Evolutionary conservation across 2,888 invertebrate species (phyloP).

Genomic region (Eurois occulta): DNA sequence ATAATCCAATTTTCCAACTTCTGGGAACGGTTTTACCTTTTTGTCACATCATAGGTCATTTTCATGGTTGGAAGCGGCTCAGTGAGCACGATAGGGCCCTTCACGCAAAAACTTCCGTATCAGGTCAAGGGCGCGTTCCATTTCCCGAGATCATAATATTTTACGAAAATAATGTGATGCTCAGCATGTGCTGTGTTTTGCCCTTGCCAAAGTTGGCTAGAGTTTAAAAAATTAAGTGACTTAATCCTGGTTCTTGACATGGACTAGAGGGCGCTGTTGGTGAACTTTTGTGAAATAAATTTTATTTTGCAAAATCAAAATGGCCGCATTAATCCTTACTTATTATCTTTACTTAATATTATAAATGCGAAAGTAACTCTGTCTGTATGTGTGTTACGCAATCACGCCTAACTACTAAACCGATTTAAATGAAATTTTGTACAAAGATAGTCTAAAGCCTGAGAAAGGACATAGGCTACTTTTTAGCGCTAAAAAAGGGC

Average conservation of each 20-base stretch:
- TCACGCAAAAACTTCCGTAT: constrained; percentile 69
- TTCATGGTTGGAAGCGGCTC: constrained; percentile 50
- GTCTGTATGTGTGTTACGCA: too few relatives aligned
- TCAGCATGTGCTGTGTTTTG: constrained; percentile 6
- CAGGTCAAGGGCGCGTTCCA: constrained; percentile 74
- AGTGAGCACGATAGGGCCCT: constrained; percentile 40
- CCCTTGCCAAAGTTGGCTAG: constrained; percentile 19
- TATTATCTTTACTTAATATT: too few relatives aligned
- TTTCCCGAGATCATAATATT: constrained; percentile 53
- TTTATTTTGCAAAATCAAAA: not conserved
- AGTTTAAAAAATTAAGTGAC: constrained; percentile 3
- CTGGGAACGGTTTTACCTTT: constrained; percentile 47
- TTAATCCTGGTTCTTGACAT: not conserved
- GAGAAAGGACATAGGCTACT: too few relatives aligned
- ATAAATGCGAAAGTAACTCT: too few relatives aligned
- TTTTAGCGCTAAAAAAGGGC: too few relatives aligned
- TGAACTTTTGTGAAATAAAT: not conserved
- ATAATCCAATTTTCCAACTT: constrained; percentile 41
- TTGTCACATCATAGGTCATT: constrained; percentile 52
- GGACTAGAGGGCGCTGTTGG: not conserved
- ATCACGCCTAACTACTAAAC: too few relatives aligned
- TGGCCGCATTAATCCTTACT: not conserved
- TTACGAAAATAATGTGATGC: constrained; percentile 42
- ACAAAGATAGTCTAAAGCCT: too few relatives aligned
- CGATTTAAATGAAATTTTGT: too few relatives aligned